Base-by-base conservation (phyloP, 2,113 vertebrate species). In the Piaya cayana region DNA sequence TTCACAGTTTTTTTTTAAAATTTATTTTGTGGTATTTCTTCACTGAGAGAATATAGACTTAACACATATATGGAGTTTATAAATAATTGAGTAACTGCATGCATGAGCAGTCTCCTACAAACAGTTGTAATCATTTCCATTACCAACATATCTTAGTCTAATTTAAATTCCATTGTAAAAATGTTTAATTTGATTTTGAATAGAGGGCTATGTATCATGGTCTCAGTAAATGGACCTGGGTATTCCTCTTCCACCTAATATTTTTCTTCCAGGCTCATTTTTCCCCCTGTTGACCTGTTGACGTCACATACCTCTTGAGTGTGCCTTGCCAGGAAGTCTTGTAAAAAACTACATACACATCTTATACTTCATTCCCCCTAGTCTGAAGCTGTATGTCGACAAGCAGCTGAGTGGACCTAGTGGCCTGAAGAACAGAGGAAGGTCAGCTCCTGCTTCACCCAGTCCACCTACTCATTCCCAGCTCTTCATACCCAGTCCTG, bases 401-500 rank as follows among this genome's bases (percentile, higher is more conserved):
- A n/a, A 52, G 45, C 6, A 83, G 45, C 29, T 77, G 15, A 65
- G 27, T 14, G 30, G 30, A 58, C 30, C 30, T 62, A 43, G 52
- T 8, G 72, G 27, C 14, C 26, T 62, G n/a, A 6, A 70, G 69
- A 82, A 50, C 12, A 65, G 39, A 53, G 11, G 36, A 21, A 81
- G 37, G 6, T 45, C 3, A 14, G 2, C 1, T 91, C 12, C 21
- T 84, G 15, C 56, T 47, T 70, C 21, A 12, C 4, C 8, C 60
- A 45, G 21, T 37, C 56, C 23, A 72, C 29, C 7, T 74, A 23
- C 27, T 71, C 17, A 4, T 42, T 58, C 42, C 36, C 27, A 69
- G 11, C 4, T 22, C 8, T 43, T 75, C 0, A 0, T 19, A 50
- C 8, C 3, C 36, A 62, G 30, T 17, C 27, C 19, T 58, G 5